Conservation (phyloP, 2,113 vertebrate genomes). For the Leptosomus discolor region DNA sequence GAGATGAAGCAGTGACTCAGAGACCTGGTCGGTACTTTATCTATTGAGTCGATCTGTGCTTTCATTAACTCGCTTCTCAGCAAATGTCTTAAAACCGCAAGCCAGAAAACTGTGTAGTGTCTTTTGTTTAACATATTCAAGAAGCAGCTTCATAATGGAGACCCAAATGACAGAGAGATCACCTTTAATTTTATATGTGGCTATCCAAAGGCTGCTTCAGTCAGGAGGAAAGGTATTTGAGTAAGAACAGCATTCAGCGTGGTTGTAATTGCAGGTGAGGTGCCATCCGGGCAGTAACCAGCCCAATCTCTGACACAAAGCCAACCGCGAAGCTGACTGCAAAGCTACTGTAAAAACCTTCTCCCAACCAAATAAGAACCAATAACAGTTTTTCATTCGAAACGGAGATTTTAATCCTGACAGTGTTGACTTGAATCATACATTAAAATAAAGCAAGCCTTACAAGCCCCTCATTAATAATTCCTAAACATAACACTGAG, state of each 20-base stretch:
- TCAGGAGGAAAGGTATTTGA: background rate
- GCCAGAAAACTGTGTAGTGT: background rate
- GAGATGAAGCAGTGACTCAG: background rate
- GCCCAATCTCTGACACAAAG: background rate
- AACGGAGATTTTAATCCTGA: background rate
- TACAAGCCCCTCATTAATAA: conserved; percentile 17
- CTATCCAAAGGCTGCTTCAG: background rate
- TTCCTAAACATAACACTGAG: background rate
- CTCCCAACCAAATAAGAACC: background rate
- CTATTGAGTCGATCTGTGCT: background rate
- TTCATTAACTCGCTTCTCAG: background rate
- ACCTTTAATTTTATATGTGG: background rate
- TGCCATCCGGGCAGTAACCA: background rate
- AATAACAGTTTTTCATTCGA: background rate
- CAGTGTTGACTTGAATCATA: background rate
- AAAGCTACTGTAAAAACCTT: background rate
- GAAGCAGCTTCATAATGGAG: background rate
- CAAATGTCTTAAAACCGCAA: background rate
- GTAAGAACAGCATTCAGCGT: background rate
- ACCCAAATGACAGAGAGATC: background rate
- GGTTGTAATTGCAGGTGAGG: background rate
- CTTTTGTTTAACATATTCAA: background rate
- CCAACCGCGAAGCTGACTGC: background rate
- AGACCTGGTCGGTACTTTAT: background rate
- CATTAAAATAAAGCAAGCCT: background rate